Conservation (phyloP, 2,113 vertebrate species). For the Pachyramphus minor region DNA sequence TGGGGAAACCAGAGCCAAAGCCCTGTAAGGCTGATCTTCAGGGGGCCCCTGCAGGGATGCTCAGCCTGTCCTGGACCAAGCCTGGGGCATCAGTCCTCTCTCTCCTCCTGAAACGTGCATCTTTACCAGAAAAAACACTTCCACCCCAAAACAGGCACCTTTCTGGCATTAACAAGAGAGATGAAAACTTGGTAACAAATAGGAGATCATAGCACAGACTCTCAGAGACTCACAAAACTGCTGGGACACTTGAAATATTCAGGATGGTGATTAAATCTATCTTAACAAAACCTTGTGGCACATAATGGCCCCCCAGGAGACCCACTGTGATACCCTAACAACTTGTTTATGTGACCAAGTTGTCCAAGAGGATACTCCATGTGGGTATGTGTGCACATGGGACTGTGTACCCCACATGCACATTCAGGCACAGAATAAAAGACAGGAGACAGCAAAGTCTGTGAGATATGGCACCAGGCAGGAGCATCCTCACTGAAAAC, state of each 20-base stretch:
- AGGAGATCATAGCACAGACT: neutral
- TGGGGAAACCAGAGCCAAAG: neutral
- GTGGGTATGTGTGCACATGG: neutral
- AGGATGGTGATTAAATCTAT: neutral
- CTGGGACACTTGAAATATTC: neutral
- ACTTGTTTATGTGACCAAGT: neutral
- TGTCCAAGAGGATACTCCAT: neutral
- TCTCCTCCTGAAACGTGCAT: neutral
- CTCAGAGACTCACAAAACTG: neutral
- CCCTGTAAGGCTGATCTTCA: neutral
- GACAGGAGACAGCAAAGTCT: neutral
- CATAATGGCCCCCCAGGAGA: neutral
- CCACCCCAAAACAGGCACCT: neutral
- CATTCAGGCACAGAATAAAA: neutral
- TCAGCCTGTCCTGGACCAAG: neutral
- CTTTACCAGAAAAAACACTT: neutral
- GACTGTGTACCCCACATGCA: neutral
- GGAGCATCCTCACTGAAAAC: neutral
- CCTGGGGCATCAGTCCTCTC: neutral
- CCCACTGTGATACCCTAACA: neutral
- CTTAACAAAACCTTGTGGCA: neutral
- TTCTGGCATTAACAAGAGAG: neutral
- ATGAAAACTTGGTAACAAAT: neutral
- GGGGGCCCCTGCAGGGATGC: neutral
- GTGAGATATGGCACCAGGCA: neutral